Base-by-base conservation (phyloP, 2,797 vertebrate species). In the Potorous gilbertii region DNA sequence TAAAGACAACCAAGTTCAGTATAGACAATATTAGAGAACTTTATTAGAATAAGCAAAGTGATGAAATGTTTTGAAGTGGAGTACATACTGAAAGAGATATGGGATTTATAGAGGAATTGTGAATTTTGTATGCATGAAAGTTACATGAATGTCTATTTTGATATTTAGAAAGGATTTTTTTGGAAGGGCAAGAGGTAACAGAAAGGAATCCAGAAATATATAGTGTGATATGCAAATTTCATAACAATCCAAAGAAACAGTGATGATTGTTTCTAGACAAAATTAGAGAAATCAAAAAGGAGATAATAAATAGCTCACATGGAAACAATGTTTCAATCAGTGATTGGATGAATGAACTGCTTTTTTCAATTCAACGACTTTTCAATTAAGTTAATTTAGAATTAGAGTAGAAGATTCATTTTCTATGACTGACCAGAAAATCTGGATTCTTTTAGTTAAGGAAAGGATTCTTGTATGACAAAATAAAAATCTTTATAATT, bases 361-460 rank as follows among this genome's bases (percentile, higher is more conserved):
- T 93, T 90, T 91, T 91, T 91, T 97, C 24, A 95, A 92, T 94
- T 91, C 66, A 95, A 21, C 92, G 5, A 2, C 0, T 93, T 96
- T 96, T 95, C 21, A 95, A 92, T 95, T 90, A 93, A 90, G 29
- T 24, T 93, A 95, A 89, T 96, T 95, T 89, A 95, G n/a, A 97
- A 92, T 56, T 94, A 92, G 6, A 92, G 55, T 90, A 50, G 52
- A 46, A 94, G 95, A 91, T 55, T 94, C 66, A 54, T 90, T 93
- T 90, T 92, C 66, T 93, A 66, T 93, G 56, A 95, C 0, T 94
- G 92, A 18, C 13, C 92, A 92, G 95, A 16, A 95, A 96, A 34
- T n/a, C 54, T 92, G 50, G 27, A 50, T 59, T 93, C 1, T 93
- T 96, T 92, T 9, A 66, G 50, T 89, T 87, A 96, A 97, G 27